Evolutionary conservation across 1,140 invertebrate species (phyloP).

Genomic region (Aculops lycopersici): DNA sequence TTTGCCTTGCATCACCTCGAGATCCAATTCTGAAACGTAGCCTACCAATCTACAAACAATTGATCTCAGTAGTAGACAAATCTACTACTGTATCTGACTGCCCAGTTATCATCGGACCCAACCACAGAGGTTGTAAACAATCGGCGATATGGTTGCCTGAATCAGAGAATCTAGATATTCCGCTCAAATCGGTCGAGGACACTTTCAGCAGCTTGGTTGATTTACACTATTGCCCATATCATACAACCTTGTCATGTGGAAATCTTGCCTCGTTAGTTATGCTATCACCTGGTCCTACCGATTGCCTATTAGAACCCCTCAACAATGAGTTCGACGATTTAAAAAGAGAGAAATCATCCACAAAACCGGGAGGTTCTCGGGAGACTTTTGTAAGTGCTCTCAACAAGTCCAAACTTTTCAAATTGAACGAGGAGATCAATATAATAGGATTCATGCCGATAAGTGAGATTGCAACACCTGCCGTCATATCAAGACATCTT

Average conservation of each 20-base stretch:
- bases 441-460: slow-evolving; percentile 51
- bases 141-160: slow-evolving; percentile 22
- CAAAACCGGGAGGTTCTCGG: neutral
- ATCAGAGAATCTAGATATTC: neutral
- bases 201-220: neutral
- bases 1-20: slow-evolving; percentile 24
- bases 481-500: slow-evolving; percentile 55
- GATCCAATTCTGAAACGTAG: slow-evolving; percentile 14
- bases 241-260: slow-evolving; percentile 38
- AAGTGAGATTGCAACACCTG: slow-evolving; percentile 60
- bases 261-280: slow-evolving; percentile 33
- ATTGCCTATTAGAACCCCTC: too few relatives aligned
- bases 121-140: too few relatives aligned
- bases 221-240: slow-evolving; percentile 21
- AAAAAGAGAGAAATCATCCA: slow-evolving; percentile 22
- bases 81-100: too few relatives aligned
- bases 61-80: slow-evolving; percentile 22
- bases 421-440: slow-evolving; percentile 31
- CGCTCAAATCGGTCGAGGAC: neutral
- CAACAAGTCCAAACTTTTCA: too few relatives aligned
- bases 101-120: too few relatives aligned
- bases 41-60: slow-evolving; percentile 19
- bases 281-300: slow-evolving; percentile 42
- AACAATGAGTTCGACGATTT: slow-evolving; percentile 30
- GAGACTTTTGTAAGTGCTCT: neutral